phyloP scores from a whole-genome alignment of 1,140 invertebrate genomes.

The Drosophila nannoptera region DNA sequence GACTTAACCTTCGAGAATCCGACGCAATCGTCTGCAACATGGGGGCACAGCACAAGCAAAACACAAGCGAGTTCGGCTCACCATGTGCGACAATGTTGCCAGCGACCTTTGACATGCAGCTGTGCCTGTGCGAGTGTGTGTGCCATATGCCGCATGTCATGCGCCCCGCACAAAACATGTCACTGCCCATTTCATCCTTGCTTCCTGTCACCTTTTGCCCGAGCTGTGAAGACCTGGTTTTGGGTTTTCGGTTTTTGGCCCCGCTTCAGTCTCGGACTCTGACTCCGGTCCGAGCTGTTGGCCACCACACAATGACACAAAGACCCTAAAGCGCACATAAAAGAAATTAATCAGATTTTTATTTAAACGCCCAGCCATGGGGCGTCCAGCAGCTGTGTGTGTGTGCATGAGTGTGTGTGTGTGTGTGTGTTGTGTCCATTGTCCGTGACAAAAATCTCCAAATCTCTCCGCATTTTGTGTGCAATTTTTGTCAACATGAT shows the following conservation, averaged over 20 bases:
- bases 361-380: slow-evolving; percentile 68
- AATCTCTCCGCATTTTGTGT: slow-evolving; percentile 52
- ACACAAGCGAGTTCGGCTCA: slow-evolving; percentile 3
- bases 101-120: slow-evolving; percentile 58
- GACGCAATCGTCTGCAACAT: slow-evolving; percentile 31
- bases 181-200: slow-evolving; percentile 64
- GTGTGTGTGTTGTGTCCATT: slow-evolving; percentile 51
- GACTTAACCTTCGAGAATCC: slow-evolving; percentile 31
- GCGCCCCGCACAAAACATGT: slow-evolving; percentile 61
- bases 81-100: slow-evolving; percentile 35
- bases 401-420: slow-evolving; percentile 11
- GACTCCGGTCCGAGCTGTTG: slow-evolving; percentile 21
- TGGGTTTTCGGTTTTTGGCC: slow-evolving; percentile 20
- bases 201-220: slow-evolving; percentile 63
- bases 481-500: slow-evolving; percentile 76
- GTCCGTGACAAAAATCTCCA: slow-evolving; percentile 53
- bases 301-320: slow-evolving; percentile 64
- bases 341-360: slow-evolving; percentile 77
- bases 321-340: slow-evolving; percentile 62
- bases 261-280: slow-evolving; percentile 25
- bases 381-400: slow-evolving; percentile 28
- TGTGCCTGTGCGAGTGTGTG: slow-evolving; percentile 17
- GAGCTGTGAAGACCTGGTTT: slow-evolving; percentile 5
- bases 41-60: slow-evolving; percentile 11
- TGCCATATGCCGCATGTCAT: slow-evolving; percentile 52